Conservation (phyloP, 1,140 invertebrate species). For the Aphelinus atriplicis region DNA sequence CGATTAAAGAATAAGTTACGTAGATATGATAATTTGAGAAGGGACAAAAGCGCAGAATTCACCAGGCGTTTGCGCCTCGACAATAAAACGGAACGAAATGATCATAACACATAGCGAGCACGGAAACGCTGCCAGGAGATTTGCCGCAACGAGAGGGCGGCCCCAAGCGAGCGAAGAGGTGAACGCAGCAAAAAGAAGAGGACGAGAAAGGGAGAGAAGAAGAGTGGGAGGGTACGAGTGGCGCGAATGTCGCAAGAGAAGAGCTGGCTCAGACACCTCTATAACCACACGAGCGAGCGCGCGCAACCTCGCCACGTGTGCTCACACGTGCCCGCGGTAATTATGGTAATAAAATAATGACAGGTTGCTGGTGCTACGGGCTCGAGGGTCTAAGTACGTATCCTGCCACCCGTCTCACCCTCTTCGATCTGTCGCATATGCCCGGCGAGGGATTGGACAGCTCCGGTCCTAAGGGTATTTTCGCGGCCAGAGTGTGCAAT, state of each 20-base stretch:
- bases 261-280: background rate
- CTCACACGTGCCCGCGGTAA: constrained; percentile 36
- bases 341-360: constrained; percentile 48
- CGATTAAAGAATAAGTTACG: too few relatives aligned
- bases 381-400: constrained; percentile 35
- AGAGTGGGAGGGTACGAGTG: background rate
- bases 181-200: background rate
- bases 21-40: too few relatives aligned
- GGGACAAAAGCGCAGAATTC: too few relatives aligned
- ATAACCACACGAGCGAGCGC: too few relatives aligned
- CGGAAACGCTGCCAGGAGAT: constrained; percentile 1
- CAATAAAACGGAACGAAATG: too few relatives aligned
- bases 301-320: background rate
- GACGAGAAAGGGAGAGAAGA: constrained; percentile 4
- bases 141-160: background rate
- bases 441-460: constrained; percentile 31
- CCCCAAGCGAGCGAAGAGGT: background rate
- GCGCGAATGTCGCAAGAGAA: too few relatives aligned
- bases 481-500: constrained; percentile 15
- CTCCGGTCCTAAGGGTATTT: constrained; percentile 35
- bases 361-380: constrained; percentile 25
- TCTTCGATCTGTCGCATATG: too few relatives aligned
- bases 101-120: too few relatives aligned
- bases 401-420: background rate
- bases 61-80: too few relatives aligned